A percentile compares a stretch with the other conserved stretches of the same genome.
Evolutionary conservation across 2,113 vertebrate genomes (phyloP).

Genomic region (Syngnathus typhle): DNA sequence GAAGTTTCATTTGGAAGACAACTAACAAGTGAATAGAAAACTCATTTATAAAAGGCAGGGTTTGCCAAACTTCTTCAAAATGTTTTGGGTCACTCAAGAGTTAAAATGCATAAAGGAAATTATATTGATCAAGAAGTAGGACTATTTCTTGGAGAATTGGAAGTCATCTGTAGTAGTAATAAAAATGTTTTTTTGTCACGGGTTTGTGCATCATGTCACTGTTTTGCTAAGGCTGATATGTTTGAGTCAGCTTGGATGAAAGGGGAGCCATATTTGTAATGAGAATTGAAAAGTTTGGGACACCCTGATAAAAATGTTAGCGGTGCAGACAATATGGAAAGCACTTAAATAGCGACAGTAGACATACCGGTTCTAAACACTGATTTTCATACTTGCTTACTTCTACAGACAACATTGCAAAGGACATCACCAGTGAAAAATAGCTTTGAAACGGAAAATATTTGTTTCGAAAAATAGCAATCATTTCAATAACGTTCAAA

Average conservation of each 20-base stretch:
- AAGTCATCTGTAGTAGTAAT: not conserved
- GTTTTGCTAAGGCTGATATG: not conserved
- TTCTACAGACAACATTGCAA: not conserved
- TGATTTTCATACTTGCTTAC: not conserved
- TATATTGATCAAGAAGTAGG: not conserved
- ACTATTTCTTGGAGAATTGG: not conserved
- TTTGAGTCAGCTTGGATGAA: not conserved
- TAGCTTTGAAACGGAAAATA: not conserved
- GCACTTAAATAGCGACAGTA: not conserved
- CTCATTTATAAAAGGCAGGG: not conserved
- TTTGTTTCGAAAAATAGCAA: not conserved
- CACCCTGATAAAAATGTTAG: not conserved
- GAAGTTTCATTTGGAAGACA: not conserved
- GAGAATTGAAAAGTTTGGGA: not conserved
- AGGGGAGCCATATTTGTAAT: not conserved
- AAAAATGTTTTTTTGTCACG: not conserved
- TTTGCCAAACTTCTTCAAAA: not conserved
- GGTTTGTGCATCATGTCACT: not conserved
- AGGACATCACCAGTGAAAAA: not conserved
- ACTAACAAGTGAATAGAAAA: not conserved
- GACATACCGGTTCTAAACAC: not conserved
- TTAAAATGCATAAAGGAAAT: not conserved
- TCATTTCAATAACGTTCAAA: not conserved
- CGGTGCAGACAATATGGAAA: not conserved
- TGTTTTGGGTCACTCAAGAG: not conserved